phyloP scores from a whole-genome alignment of 2,113 vertebrate genomes.

The Halichoerus grypus region DNA sequence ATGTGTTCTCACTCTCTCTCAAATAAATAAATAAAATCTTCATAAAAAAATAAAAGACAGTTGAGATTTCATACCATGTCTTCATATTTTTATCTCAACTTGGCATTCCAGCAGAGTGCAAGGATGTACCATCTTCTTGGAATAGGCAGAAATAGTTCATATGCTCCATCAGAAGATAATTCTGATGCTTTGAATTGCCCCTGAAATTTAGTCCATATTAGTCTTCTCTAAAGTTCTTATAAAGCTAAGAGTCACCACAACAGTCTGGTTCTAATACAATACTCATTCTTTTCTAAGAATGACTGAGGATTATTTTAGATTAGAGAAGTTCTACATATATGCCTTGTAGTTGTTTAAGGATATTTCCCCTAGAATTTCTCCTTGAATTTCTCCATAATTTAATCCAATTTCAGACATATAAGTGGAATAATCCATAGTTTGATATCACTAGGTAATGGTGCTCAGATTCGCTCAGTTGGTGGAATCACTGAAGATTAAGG shows the following conservation, averaged over 20 bases:
- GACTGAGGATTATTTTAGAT: background rate
- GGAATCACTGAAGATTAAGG: background rate
- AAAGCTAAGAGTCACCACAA: background rate
- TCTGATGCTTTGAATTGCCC: background rate
- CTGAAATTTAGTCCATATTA: background rate
- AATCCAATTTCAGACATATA: conserved; percentile 21
- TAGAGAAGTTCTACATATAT: background rate
- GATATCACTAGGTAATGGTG: background rate
- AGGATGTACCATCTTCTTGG: background rate
- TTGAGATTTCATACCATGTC: background rate
- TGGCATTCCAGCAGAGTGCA: background rate
- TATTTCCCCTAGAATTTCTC: background rate
- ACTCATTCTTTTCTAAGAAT: conserved; percentile 1
- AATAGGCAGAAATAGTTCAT: background rate
- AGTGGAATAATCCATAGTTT: background rate
- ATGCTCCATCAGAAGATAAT: background rate
- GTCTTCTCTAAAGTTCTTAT: background rate
- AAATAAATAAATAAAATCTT: background rate
- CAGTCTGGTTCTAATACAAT: background rate
- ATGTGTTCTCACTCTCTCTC: background rate
- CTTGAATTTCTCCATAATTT: background rate
- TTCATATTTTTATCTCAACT: background rate
- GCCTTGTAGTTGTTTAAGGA: background rate
- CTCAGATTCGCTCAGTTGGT: background rate
- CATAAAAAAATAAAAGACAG: background rate